A percentile compares a stretch with the other conserved stretches of the same genome.
phyloP scores from a whole-genome alignment of 2,888 invertebrate genomes.

The Drosophila buzzatii region DNA sequence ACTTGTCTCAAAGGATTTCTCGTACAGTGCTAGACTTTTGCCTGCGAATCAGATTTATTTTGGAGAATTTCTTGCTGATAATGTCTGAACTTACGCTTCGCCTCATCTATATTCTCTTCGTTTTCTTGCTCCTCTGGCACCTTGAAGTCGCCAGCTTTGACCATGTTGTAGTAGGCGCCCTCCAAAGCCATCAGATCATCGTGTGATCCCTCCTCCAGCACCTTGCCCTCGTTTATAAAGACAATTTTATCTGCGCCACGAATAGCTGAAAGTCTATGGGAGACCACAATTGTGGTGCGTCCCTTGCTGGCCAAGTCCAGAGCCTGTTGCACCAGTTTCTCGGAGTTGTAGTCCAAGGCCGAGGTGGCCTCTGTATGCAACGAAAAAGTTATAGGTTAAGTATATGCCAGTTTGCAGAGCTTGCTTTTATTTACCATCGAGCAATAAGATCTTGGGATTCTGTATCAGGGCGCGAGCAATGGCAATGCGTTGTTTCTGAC shows the following conservation, averaged over 20 bases:
- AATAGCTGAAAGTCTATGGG: constrained; percentile 90
- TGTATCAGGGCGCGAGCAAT: constrained; percentile 93
- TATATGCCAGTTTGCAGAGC: no score
- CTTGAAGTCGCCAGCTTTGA: constrained; percentile 85
- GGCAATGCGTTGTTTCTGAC: constrained; percentile 94
- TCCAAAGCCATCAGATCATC: constrained; percentile 88
- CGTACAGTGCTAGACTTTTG: constrained; percentile 80
- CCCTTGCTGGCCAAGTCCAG: constrained; percentile 91
- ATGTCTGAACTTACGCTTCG: constrained; percentile 68
- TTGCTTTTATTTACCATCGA: constrained; percentile 87
- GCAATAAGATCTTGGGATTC: constrained; percentile 90
- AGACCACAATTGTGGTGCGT: constrained; percentile 91
- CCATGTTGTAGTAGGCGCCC: constrained; percentile 89
- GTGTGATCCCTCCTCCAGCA: constrained; percentile 91
- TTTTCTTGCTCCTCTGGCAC: constrained; percentile 67
- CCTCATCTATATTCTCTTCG: constrained; percentile 69
- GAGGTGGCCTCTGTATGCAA: constrained; percentile 89
- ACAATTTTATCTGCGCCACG: constrained; percentile 90
- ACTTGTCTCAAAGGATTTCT: constrained; percentile 84
- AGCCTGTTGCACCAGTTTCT: constrained; percentile 92
- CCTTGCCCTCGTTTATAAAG: constrained; percentile 90
- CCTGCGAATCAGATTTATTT: constrained; percentile 50
- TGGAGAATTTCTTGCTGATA: neutral
- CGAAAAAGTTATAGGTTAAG: accelerated
- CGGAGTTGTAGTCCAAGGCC: constrained; percentile 92